Evolutionary conservation across 2,888 invertebrate genomes (phyloP), one percentile per base, ranked within the genome.

Genomic region (Melanostoma scalare): DNA sequence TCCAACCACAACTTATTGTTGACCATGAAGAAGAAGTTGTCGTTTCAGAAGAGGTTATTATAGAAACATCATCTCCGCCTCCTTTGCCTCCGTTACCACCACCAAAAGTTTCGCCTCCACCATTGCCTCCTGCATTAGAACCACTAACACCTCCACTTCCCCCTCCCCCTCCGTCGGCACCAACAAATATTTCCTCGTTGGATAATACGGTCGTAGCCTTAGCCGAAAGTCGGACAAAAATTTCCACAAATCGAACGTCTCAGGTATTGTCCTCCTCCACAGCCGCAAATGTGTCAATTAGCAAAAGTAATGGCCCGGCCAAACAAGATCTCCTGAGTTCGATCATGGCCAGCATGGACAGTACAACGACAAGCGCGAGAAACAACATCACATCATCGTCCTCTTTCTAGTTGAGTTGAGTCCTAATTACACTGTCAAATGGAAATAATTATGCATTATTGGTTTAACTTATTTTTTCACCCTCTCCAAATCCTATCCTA

Each of bases 271-370:
- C 82, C 56, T 69, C 75, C 56, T 69, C 75, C 10, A 33, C 73
- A 36, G 68, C 63, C 30, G 35, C 44, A 63, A 77, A 78, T 40
- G 50, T 79, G 84, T 84, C 84, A 84, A 84, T 84, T 84, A 84
- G 38, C 30, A 79, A 75, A 67, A 78, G 50, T 61, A 79, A 35
- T 52, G 74, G 56, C 40, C 31, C 31, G 8, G 60, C 38, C 3
- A 74, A 88, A 48, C 87, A 90, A 44, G 91, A 91, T 87, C 88
- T 91, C 56, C 87, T 91, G n/a, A 90, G 91, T 82, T 91, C 91
- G 20, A 91, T 91, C 31, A 91, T 91, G 89, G 91, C 91, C 79
- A 90, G 91, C 87, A 91, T 91, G 91, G 91, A 91, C 86, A 87
- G 86, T 76, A 87, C 87, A 68, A 88, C 87, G 46, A 73, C 82